Evolutionary conservation across 2,797 vertebrate genomes (phyloP), one percentile per base, ranked within the genome.

Genomic region (Ctenopoma kingsleyae): DNA sequence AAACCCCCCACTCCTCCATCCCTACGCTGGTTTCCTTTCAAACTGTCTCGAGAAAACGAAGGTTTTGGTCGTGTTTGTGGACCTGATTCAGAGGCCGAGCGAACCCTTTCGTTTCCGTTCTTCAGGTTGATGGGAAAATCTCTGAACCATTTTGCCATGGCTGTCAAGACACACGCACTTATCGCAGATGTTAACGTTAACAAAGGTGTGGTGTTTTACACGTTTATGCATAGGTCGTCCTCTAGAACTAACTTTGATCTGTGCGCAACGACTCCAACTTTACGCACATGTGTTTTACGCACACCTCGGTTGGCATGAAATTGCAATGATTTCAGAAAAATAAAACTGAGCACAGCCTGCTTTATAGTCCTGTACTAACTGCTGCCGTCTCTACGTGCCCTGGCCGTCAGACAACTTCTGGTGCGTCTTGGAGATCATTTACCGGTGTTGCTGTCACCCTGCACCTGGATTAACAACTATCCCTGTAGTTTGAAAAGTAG

Each of bases 131-230:
- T 95, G 0, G 97, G 97, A n/a, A 98, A 97, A 90, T 99, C 97
- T 92, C 95, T 96, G 89, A 99, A 98, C 98, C 98, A 99, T 85
- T 95, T 97, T 76, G 97, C 97, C 98, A 99, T 98, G 83, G 67
- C 66, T 81, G 71, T 22, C n/a, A 74, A 67, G 16, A 15, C 72
- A 13, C 36, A 43, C 48, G 27, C 38, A 56, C 56, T 61, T 50
- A 7, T 66, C 58, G 38, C 63, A 25, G 51, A 61, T 51, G 46
- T 38, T 11, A 65, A 72, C 54, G 11, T 40, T 13, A 48, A 40
- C 16, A 55, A 63, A 54, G 12, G 2, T 15, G 9, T 22, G 20
- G 6, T 35, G 4, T 76, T 74, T 19, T n/a, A 12, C 13, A 4
- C 52, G 16, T 57, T 22, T 16, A 57, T 38, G 46, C 53, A 54